phyloP scores from a whole-genome alignment of 1,140 invertebrate species.

The Aphelenchoides besseyi region DNA sequence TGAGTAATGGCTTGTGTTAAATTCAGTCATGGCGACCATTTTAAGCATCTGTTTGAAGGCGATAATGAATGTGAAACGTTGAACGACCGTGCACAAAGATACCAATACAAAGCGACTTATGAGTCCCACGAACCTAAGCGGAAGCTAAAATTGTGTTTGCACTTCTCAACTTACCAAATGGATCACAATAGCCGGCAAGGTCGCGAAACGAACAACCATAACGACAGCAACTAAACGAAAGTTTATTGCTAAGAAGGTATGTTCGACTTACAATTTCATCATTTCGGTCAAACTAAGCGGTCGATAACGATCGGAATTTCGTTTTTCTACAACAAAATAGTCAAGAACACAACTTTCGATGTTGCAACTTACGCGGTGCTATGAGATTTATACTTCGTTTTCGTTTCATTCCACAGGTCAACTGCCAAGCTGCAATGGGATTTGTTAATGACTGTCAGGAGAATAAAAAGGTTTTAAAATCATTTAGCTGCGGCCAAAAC shows the following conservation, averaged over 20 bases:
- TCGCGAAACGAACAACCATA: conserved; percentile 42
- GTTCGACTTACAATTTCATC: conserved; percentile 29
- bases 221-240: conserved; percentile 19
- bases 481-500: too few species aligned
- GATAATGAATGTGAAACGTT: too few species aligned
- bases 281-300: conserved; percentile 39
- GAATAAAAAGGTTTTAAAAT: too few species aligned
- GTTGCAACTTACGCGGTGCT: neutral
- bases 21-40: too few species aligned
- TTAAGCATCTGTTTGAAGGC: too few species aligned
- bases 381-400: conserved; percentile 10
- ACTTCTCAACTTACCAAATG: conserved; percentile 37
- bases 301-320: conserved; percentile 25
- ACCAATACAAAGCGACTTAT: too few species aligned
- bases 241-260: neutral
- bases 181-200: conserved; percentile 35
- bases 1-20: too few species aligned
- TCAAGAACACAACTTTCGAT: neutral
- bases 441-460: too few species aligned
- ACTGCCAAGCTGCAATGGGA: conserved; percentile 37
- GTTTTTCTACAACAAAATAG: neutral
- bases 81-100: too few species aligned
- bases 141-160: conserved; percentile 13
- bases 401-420: conserved; percentile 35
- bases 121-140: too few species aligned